Base-by-base conservation (phyloP, 1,140 invertebrate genomes). In the Hylaeus anthracinus region DNA sequence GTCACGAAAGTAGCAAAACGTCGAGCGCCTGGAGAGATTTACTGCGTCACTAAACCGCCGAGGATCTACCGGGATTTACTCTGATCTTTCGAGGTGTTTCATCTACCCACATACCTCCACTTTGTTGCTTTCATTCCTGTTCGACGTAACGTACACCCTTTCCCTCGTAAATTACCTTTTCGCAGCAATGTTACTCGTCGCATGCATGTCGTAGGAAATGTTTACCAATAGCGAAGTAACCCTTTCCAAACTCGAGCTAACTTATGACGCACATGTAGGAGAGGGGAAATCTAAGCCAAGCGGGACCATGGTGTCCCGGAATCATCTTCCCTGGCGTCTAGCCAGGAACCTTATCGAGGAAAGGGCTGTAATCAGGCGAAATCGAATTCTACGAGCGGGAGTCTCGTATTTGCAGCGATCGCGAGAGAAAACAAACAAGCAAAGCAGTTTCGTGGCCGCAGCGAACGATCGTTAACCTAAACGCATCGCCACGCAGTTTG, bases 41-140 rank as follows among this genome's bases (percentile, higher is more conserved):
- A 67, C 3, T 1, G 65, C 3, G 1, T 15, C 8, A 67, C 3
- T 1, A n/a, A 53, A 26, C 60, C 60, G n/a, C 14, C 12, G n/a
- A 6, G 58, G 53, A 58, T 67, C 64, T 48, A 45, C 1, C 6
- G 6, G 4, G 63, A 43, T 75, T 12, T 48, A 41, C 5, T 2
- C 14, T 4, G 53, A 67, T 66, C 53, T 74, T 14, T 58, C 2
- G 12, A 61, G 26, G 9, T 63, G 15, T n/a, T 51, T 63, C 45
- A 73, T 73, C 61, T 63, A 63, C 12, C 6, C 15, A 74, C 12
- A 48, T 43, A 64, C 71, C 63, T 69, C 67, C 72, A 67, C 69
- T 48, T 55, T 45, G 79, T 70, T 82, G 67, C 72, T 78, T 58
- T 60, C 45, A n/a, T 43, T 26, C 15, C 26, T 26, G 15, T 66